Base-by-base conservation (phyloP, 2,888 invertebrate genomes). In the Cataglyphis livida region DNA sequence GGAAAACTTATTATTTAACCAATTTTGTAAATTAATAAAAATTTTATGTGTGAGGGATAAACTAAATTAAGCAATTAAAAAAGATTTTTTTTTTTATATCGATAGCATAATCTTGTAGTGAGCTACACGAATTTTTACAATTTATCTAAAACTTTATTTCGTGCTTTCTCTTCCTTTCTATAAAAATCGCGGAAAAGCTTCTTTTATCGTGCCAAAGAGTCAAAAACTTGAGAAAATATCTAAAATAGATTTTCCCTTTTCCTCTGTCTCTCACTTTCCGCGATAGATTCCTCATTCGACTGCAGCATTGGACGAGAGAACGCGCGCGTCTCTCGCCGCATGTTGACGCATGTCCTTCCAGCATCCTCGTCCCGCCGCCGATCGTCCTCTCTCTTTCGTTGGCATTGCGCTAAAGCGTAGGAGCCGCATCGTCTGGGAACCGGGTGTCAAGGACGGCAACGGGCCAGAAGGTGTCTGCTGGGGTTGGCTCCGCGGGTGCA, bases 401-500 rank as follows among this genome's bases (percentile, higher is more conserved):
- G 70, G 82, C 66, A 62, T 57, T 61, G 82, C 73, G 78, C 73
- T 84, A 78, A 12, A 71, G 57, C 82, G 71, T 73, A 74, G 68
- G 79, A 81, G 84, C 65, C 84, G 18, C 85, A 82, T 81, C 76
- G 85, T 87, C 89, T 88, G 86, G 35, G 85, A 90, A 87, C 51
- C 90, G 87, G 85, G 89, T 92, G 93, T 93, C 93, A 93, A 93
- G 93, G 93, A 92, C 93, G 91, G 89, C 90, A 92, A 41, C 71
- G 25, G 93, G 92, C 93, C 90, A 91, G 90, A 91, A 92, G 93
- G 92, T 93, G 92, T 92, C 93, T 87, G 66, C 75, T 66, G 90
- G 90, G 92, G 89, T 91, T 91, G 88, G 89, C 89, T 88, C 88
- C 83, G 85, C 88, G 91, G 86, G 86, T 91, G 91, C 92, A 90